Conservation (phyloP, 1,140 invertebrate genomes). For the Chlorops oryzae region DNA sequence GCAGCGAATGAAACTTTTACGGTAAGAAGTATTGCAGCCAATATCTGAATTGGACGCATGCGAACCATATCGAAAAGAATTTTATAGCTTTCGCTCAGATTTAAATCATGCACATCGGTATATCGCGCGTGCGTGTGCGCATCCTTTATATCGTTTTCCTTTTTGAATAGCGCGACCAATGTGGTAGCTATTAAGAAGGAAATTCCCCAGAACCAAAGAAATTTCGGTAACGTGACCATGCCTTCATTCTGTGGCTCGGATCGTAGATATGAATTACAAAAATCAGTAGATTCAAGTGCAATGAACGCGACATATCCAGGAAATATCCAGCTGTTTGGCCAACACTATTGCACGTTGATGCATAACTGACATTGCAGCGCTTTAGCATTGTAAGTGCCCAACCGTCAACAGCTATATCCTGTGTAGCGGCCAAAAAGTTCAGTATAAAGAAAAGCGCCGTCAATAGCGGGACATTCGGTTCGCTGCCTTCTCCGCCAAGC, state of each 20-base stretch:
- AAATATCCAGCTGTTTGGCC: constrained; percentile 98
- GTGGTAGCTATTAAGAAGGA: constrained; percentile 88
- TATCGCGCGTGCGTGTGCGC: constrained; percentile 45
- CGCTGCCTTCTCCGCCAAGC: constrained; percentile 59
- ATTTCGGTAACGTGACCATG: constrained; percentile 82
- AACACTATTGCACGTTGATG: constrained; percentile 97
- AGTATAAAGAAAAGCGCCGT: constrained; percentile 85
- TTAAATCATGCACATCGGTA: constrained; percentile 52
- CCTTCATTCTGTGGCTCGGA: constrained; percentile 60
- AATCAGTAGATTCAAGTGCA: constrained; percentile 92
- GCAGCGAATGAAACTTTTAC: constrained; percentile 94
- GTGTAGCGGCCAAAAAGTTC: constrained; percentile 95
- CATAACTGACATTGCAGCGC: constrained; percentile 95
- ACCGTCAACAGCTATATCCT: constrained; percentile 99
- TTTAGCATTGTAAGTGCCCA: constrained; percentile 99
- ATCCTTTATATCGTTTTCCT: constrained; percentile 59
- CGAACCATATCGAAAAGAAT: constrained; percentile 78
- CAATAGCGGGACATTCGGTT: constrained; percentile 75
- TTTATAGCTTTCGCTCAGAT: constrained; percentile 77
- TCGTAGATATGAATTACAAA: constrained; percentile 91
- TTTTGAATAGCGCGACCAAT: constrained; percentile 82
- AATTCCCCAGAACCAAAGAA: constrained; percentile 93
- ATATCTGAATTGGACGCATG: constrained; percentile 70
- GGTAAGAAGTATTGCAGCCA: constrained; percentile 80
- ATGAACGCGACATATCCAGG: constrained; percentile 93